These are phyloP conservation scores for Leptobrachium ailaonicum DNA, from an alignment of 2,113 vertebrate genomes.

Conservation along the genomic window DNA sequence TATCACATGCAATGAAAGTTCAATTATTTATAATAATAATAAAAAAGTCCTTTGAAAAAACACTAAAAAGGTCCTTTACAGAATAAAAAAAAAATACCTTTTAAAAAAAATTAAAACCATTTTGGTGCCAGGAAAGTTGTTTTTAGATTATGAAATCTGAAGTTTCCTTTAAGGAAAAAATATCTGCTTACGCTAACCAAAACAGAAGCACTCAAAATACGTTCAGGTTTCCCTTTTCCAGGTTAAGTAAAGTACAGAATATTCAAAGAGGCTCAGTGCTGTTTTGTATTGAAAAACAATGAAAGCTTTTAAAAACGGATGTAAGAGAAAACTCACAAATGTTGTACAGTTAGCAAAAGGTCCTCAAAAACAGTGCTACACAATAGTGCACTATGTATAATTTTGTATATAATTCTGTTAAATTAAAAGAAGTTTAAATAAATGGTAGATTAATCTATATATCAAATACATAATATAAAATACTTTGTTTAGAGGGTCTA, in stretches of 20 bases:
- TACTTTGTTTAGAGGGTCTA: too few relatives aligned
- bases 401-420: too few relatives aligned
- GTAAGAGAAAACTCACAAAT: neutral
- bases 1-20: constrained; percentile 16
- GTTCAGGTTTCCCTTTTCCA: constrained; percentile 60
- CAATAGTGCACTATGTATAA: too few relatives aligned
- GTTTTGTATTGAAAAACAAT: neutral
- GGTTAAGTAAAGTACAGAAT: constrained; percentile 65
- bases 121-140: constrained; percentile 53
- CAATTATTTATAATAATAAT: constrained; percentile 19
- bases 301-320: neutral
- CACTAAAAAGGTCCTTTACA: too few relatives aligned
- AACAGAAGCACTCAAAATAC: constrained; percentile 62
- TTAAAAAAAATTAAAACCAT: constrained; percentile 31
- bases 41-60: too few relatives aligned
- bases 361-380: too few relatives aligned
- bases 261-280: constrained; percentile 47
- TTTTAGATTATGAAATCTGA: constrained; percentile 32
- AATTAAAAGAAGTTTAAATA: too few relatives aligned
- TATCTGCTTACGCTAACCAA: constrained; percentile 61
- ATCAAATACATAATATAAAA: too few relatives aligned
- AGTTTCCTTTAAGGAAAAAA: constrained; percentile 71
- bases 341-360: neutral
- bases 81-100: too few relatives aligned
- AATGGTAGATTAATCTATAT: too few relatives aligned